Evolutionary conservation across 2,888 invertebrate species (phyloP).

Genomic region (Eugnorisma glareosa): DNA sequence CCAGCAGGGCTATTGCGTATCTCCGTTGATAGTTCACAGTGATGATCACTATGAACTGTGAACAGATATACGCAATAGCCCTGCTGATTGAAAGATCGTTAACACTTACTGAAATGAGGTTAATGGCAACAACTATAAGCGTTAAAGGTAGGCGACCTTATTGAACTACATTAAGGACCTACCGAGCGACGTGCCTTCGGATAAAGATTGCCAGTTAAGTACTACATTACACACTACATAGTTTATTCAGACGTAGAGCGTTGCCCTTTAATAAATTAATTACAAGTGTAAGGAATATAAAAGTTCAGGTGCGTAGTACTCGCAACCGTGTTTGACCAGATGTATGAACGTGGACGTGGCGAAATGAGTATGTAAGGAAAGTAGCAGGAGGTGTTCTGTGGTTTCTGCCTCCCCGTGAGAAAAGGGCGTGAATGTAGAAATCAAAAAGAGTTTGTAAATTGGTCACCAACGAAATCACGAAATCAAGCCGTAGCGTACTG

Average conservation of each 20-base stretch:
- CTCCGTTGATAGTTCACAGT: no score
- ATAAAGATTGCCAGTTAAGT: not conserved
- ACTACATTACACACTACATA: no score
- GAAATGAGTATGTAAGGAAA: not conserved
- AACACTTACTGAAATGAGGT: slow-evolving; percentile 46
- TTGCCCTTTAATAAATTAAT: slow-evolving; percentile 5
- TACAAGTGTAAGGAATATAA: not conserved
- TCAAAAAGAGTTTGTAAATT: not conserved
- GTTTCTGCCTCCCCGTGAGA: not conserved
- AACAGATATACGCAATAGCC: no score
- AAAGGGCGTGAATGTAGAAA: not conserved
- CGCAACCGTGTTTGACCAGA: not conserved
- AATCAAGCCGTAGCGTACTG: no score
- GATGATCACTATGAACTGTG: no score
- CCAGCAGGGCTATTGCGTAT: no score
- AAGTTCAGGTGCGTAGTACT: no score
- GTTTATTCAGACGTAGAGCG: not conserved
- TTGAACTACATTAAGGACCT: slow-evolving; percentile 22
- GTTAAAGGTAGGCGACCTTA: slow-evolving; percentile 44
- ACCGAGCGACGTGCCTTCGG: not conserved
- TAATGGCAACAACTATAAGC: slow-evolving; percentile 48
- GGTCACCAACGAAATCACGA: no score
- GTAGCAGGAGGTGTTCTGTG: not conserved
- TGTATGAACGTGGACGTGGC: not conserved
- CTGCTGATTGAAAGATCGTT: slow-evolving; percentile 31